A percentile compares a stretch with the other conserved stretches of the same genome.
Evolutionary conservation across 2,888 invertebrate species (phyloP).

Genomic region (Cantharis nigra): DNA sequence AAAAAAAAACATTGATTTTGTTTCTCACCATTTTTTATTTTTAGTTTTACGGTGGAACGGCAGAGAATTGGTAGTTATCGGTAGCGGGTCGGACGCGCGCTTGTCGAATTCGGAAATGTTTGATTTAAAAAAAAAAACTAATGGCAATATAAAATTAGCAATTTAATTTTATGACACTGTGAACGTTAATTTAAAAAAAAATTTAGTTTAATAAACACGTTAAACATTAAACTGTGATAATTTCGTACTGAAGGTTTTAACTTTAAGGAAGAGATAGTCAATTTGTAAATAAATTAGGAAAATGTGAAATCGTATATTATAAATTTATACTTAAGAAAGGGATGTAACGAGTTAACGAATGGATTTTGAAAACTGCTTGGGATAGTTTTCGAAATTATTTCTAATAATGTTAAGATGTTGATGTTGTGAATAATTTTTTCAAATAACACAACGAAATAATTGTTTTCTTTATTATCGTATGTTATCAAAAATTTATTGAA

Average conservation of each 20-base stretch:
- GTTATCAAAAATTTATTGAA: slow-evolving; percentile 6
- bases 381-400: slow-evolving; percentile 9
- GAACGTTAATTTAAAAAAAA: slow-evolving; percentile 7
- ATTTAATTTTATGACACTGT: slow-evolving; percentile 3
- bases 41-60: slow-evolving; percentile 37
- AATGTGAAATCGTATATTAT: slow-evolving; percentile 30
- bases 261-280: slow-evolving; percentile 46
- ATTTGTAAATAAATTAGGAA: slow-evolving; percentile 48
- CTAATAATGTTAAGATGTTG: slow-evolving; percentile 26
- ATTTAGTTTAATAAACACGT: slow-evolving; percentile 32
- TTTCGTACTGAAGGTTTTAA: slow-evolving; percentile 51
- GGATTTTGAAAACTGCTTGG: slow-evolving; percentile 10
- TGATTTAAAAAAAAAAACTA: background rate
- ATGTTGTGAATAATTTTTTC: slow-evolving; percentile 27
- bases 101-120: background rate
- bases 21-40: slow-evolving; percentile 36
- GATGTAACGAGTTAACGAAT: slow-evolving; percentile 18
- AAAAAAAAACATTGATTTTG: slow-evolving; percentile 51
- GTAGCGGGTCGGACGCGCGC: background rate
- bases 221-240: slow-evolving; percentile 53
- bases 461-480: slow-evolving; percentile 25
- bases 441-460: slow-evolving; percentile 28
- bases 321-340: slow-evolving; percentile 29
- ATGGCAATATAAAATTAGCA: slow-evolving; percentile 1
- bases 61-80: background rate